These are phyloP conservation scores for Vollenhovia emeryi DNA, from an alignment of 1,140 invertebrate species.

Conservation along the genomic window DNA sequence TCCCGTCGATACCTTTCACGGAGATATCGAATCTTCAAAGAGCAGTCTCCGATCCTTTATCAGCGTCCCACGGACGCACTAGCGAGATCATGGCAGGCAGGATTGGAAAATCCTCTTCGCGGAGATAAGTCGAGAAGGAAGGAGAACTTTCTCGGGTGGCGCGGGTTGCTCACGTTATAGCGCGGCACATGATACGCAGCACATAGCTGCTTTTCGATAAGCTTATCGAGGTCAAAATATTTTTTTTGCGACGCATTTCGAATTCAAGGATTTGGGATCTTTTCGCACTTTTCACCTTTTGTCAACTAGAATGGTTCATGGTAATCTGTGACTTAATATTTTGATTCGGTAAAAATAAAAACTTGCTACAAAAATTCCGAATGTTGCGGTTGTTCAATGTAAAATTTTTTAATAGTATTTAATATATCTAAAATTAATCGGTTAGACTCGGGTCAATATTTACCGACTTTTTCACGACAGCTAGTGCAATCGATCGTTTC, in stretches of 20 bases:
- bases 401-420: neutral
- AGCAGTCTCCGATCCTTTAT: conserved; percentile 35
- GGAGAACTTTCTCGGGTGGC: neutral
- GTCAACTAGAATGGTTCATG: neutral
- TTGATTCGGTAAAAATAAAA: neutral
- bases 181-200: neutral
- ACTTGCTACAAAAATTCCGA: neutral
- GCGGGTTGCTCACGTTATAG: neutral
- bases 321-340: neutral
- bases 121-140: conserved; percentile 43
- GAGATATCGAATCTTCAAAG: conserved; percentile 34
- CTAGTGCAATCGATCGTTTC: conserved; percentile 42
- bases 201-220: conserved; percentile 35
- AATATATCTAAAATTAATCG: neutral
- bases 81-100: conserved; percentile 12
- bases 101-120: conserved; percentile 55
- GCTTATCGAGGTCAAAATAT: conserved; percentile 17
- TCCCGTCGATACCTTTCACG: conserved; percentile 8
- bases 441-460: conserved; percentile 51
- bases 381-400: neutral
- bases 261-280: neutral
- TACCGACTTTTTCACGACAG: conserved; percentile 38
- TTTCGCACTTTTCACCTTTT: neutral
- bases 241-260: conserved; percentile 23
- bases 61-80: neutral